Percentiles rank a stretch among this genome's conserved stretches.
These are phyloP conservation scores for Megaleporinus macrocephalus DNA, from an alignment of 2,113 vertebrate species.

Conservation along the genomic window DNA sequence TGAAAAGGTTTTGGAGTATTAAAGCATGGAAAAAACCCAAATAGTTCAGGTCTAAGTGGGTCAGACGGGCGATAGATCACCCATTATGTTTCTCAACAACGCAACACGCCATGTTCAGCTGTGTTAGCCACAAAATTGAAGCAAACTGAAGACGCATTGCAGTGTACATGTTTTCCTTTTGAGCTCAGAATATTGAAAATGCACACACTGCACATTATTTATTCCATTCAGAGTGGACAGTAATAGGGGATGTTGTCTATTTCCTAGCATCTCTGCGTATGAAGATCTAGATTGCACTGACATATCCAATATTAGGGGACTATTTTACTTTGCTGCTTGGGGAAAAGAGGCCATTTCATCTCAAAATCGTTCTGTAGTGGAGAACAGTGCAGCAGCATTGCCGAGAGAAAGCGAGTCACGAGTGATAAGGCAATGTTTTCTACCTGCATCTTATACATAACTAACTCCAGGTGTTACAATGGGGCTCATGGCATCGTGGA, in stretches of 20 bases:
- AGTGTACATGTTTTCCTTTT: background rate
- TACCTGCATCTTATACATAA: too few species aligned
- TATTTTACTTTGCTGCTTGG: background rate
- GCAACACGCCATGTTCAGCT: background rate
- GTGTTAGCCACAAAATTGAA: background rate
- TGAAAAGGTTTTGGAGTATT: too few species aligned
- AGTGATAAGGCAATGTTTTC: too few species aligned
- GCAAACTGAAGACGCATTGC: background rate
- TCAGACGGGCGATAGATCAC: too few species aligned
- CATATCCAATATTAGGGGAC: background rate
- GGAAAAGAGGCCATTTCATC: background rate
- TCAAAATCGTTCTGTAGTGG: background rate
- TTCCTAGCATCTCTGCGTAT: background rate
- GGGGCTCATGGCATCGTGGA: background rate
- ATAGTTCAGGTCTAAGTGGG: too few species aligned
- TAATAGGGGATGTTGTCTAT: background rate
- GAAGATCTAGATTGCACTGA: background rate
- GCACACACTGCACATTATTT: background rate
- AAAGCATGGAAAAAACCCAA: too few species aligned
- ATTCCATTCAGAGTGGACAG: background rate
- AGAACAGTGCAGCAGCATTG: background rate
- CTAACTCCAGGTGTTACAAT: too few species aligned
- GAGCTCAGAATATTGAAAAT: background rate
- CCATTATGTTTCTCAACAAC: too few species aligned
- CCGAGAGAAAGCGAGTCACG: too few species aligned